Percentiles rank a stretch among this genome's conserved stretches.
Evolutionary conservation across 2,797 vertebrate genomes (phyloP).

Genomic region (Cuniculus paca): DNA sequence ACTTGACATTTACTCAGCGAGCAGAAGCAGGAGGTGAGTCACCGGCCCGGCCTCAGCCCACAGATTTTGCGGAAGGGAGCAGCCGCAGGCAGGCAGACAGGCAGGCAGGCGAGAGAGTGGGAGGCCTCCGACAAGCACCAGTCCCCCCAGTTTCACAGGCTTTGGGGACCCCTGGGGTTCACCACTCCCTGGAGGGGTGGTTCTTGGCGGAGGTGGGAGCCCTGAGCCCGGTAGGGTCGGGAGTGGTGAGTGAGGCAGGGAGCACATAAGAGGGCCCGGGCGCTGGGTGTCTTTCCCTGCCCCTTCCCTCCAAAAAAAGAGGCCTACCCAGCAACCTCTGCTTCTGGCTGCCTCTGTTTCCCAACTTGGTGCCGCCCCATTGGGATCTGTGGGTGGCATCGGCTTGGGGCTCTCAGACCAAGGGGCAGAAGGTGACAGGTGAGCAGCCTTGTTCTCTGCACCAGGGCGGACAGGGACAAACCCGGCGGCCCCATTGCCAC

Average conservation of each 20-base stretch:
- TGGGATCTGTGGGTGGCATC: neutral
- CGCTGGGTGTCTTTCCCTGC: neutral
- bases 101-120: neutral
- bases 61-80: constrained; percentile 66
- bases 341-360: constrained; percentile 59
- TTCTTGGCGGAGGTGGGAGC: neutral
- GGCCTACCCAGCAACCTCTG: neutral
- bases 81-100: neutral
- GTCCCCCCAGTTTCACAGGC: neutral
- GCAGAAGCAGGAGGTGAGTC: constrained; percentile 70
- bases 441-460: neutral
- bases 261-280: neutral
- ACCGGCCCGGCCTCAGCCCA: constrained; percentile 64
- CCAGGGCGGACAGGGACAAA: neutral
- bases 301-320: too few relatives aligned
- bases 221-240: neutral
- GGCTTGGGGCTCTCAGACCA: neutral
- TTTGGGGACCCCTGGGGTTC: neutral
- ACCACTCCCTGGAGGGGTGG: too few relatives aligned
- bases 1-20: constrained; percentile 85
- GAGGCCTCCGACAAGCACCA: neutral
- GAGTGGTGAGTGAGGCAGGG: neutral
- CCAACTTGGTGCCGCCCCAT: fast-evolving
- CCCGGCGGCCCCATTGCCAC: fast-evolving
- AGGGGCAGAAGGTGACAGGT: neutral